Base-by-base conservation (phyloP, 2,888 invertebrate species). In the Lapara coniferarum region DNA sequence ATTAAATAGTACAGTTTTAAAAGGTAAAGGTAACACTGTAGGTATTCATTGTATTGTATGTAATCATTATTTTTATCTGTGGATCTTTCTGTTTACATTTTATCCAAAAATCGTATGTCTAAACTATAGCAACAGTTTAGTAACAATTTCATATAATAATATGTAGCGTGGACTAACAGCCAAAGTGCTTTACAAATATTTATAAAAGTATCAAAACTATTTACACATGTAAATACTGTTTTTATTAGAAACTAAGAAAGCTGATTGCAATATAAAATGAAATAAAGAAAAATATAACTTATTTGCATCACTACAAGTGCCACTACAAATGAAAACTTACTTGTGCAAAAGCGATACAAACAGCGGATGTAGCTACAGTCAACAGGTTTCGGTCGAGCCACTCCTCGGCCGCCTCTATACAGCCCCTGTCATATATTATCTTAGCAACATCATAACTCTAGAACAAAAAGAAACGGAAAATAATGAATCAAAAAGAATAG, bases 361-460 rank as follows among this genome's bases (percentile, higher is more conserved):
- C 97, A 85, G 97, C 96, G 77, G 96, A 96, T 69, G 97, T 97
- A 74, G 98, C 98, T 86, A 99, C 98, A 83, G 97, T 95, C 89
- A 99, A 96, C 83, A 99, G 95, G 95, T 99, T 99, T 87, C 96
- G 95, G 91, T 98, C 98, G 83, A 98, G 96, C 99, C 99, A 99
- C 87, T 97, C 97, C 89, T 99, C 98, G 58, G 97, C 97, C 70
- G 98, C 97, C 85, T 97, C 97, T 83, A 99, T 95, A 92, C 99
- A 99, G 86, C 99, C 99, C 87, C 97, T 97, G 89, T 98, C 98
- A 94, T 97, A 97, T 91, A 97, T 96, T 87, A 96, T 97, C 95
- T 97, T 97, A 85, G 96, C 95, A 86, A 95, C 95, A 91, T 97
- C 97, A 94, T 93, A 96, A 89, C 91, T 96, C 97, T 97, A 92